Evolutionary conservation across 2,113 vertebrate species (phyloP), one percentile per base, ranked within the genome.

Genomic region (Anhinga rufa): DNA sequence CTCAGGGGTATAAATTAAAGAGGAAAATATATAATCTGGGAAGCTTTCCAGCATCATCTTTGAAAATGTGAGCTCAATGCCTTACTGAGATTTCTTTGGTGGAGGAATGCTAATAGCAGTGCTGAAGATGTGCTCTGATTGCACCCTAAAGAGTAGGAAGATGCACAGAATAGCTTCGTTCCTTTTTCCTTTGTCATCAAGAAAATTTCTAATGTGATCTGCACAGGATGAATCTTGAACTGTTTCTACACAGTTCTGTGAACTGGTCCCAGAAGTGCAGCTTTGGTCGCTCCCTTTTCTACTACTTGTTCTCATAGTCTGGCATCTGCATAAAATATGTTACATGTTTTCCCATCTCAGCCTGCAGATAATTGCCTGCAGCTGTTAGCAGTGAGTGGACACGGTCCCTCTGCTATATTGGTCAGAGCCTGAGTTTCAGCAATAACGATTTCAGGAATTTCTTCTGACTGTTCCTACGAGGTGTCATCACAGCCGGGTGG

Each of bases 1-100:
- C 91, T 96, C 89, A 85, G 92, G 85, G 93, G 94, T 86, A 93
- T 93, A 96, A 95, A 95, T 97, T 97, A 96, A 92, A 90, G 84
- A 68, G 87, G 82, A 95, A 95, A 97, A 95, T 88, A 80, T 31
- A 92, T 94, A 97, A 96, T 91, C 94, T 92, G 89, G 93, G 91
- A 97, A 95, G 87, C 66, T 90, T 95, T 95, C 93, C 94, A 95
- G 85, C 87, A 85, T 92, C 93, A 52, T 93, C 84, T 80, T 93
- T 95, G 79, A 95, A 96, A 96, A 90, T 77, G 57, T 83, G 92
- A 90, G 91, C 94, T 92, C 86, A 34, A 5, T 60, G 76, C 77
- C 93, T 90, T 85, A 78, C 93, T 74, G 93, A 78, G 78, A 44
- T 83, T 84, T 82, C 87, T 92, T 91, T 80, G 89, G 86, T 88